A percentile compares a stretch with the other conserved stretches of the same genome.
phyloP scores from a whole-genome alignment of 2,113 vertebrate genomes.

The Rhea pennata region DNA sequence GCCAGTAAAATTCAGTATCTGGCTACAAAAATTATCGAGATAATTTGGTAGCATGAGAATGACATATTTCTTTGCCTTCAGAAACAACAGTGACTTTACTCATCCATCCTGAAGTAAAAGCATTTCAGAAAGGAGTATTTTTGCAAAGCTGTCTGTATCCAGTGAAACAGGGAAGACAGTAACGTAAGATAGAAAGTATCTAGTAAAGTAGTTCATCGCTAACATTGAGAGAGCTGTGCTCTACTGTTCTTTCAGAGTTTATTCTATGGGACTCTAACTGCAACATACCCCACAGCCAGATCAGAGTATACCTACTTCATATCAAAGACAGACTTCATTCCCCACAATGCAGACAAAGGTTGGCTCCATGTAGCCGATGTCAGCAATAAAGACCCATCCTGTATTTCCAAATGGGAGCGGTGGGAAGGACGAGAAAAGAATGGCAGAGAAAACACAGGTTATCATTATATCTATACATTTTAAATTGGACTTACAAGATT shows the following conservation, averaged over 20 bases:
- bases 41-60: background rate
- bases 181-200: background rate
- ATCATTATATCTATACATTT: background rate
- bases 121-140: background rate
- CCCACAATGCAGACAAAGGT: constrained; percentile 95
- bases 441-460: background rate
- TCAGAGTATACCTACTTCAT: constrained; percentile 90
- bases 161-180: background rate
- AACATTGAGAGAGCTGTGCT: background rate
- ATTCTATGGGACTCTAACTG: background rate
- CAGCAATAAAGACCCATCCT: constrained; percentile 96
- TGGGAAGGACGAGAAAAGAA: background rate
- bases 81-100: background rate
- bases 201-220: background rate
- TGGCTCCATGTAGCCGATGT: constrained; percentile 98
- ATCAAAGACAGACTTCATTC: constrained; percentile 99
- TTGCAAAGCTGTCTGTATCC: background rate
- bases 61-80: background rate
- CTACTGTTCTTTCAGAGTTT: background rate
- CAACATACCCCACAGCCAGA: background rate
- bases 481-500: background rate
- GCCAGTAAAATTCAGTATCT: background rate
- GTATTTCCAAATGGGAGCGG: background rate
- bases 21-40: background rate
- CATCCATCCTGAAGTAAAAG: background rate